Evolutionary conservation across 2,797 vertebrate species (phyloP), one percentile per base, ranked within the genome.

Genomic region (Ambastaia sidthimunki): DNA sequence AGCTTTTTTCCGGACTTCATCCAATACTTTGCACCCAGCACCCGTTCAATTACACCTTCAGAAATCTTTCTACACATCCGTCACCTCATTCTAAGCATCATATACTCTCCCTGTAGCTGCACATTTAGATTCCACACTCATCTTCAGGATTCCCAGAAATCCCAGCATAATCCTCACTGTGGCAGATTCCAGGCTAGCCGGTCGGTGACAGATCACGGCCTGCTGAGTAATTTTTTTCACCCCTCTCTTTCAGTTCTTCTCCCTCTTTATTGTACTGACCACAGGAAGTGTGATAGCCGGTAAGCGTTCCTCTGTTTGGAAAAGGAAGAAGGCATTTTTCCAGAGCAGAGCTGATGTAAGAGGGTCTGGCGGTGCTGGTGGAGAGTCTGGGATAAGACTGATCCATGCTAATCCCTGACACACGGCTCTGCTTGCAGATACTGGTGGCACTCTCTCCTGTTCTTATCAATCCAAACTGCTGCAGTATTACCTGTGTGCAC

Each of bases 401-500:
- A 87, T 87, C 84, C 82, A 76, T 83, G 82, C 76, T 87, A 87
- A 87, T 85, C 84, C 84, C 73, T 82, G 75, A 78, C 82, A 83
- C 78, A 80, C 72, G 72, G 73, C 57, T 13, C 60, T 82, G 78
- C 48, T 65, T 34, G 23, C 48, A 77, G 85, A 84, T 82, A 84
- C 82, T 79, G 81, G 75, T 25, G 23, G 11, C 72, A 75, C 83
- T 79, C 75, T 70, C 67, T 71, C 70, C 69, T 60, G 80, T 75
- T 78, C 75, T 86, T 85, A 84, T 84, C 85, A 85, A 82, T 84
- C 80, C 68, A 71, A 50, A 47, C 62, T 69, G 74, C 80, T 54
- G 48, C 85, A 59, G 87, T 87, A 91, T 93, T 90, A 82, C 85
- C 84, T 86, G 87, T 83, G 84, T 89, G 88, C 81, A 71, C 85